Evolutionary conservation across 2,888 invertebrate species (phyloP), one percentile per base, ranked within the genome.

Genomic region (Xanthia togata): DNA sequence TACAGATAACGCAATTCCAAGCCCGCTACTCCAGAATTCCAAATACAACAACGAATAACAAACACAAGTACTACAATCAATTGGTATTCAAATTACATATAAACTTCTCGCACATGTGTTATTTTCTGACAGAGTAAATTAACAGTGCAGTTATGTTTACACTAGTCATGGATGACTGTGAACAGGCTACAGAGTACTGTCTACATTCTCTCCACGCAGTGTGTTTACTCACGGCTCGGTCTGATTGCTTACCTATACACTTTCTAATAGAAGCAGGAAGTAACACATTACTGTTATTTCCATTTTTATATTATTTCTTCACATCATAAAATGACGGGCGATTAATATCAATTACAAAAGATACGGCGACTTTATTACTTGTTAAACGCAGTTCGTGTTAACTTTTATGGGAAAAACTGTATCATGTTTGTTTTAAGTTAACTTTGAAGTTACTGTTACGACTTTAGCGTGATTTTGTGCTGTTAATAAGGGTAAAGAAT

Each of bases 121-220:
- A 84, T 77, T 50, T 50, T 86, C 77, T 76, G 81, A 71, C 82
- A 67, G 75, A 81, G 78, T 78, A 83, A 80, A 85, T 87, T 84
- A 86, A 84, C 81, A 78, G 85, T 82, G 81, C 86, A 87, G 70
- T 86, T 78, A 79, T 83, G 78, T 87, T 87, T 87, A 86, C 81
- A 71, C 78, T 50, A 78, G 82, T 78, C 79, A 76, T 70, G 71
- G 75, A 59, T 81, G 80, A 83, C 74, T 86, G 47, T 80, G 86
- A 85, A 75, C 82, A 81, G 76, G 70, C 74, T 72, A 35, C 64
- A 35, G 26, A 65, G 72, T 63, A 76, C 75, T 55, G 60, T 41
- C 70, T 50, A 65, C 35, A 60, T 74, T 69, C 60, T n/a, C 47
- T 38, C 14, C 35, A 26, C 44, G 35, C 44, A 53, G 47, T 73